Percentiles rank a stretch among this genome's conserved stretches.
phyloP scores from a whole-genome alignment of 2,797 vertebrate species.

The Pseudochromis fuscus region DNA sequence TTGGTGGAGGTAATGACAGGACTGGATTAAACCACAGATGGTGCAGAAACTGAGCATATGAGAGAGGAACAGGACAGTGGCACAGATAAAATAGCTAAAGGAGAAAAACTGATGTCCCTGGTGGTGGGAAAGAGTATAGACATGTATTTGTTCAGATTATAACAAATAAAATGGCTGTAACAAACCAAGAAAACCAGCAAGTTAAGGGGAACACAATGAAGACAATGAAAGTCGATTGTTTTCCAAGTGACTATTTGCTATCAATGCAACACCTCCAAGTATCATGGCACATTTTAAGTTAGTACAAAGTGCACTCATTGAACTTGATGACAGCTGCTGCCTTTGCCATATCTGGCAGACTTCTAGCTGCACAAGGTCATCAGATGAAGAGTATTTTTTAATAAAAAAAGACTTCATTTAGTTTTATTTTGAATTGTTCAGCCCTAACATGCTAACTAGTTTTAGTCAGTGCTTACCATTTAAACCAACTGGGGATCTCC shows the following conservation, averaged over 20 bases:
- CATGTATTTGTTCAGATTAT: neutral
- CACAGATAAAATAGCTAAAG: neutral
- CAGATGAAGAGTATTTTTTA: neutral
- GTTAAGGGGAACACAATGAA: neutral
- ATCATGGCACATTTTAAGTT: neutral
- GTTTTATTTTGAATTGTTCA: neutral
- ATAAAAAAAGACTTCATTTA: neutral
- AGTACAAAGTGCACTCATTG: neutral
- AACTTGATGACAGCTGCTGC: neutral
- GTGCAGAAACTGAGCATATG: neutral
- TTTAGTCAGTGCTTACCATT: neutral
- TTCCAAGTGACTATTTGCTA: neutral
- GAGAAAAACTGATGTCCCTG: accelerated
- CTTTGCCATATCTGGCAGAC: neutral
- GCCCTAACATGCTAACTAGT: neutral
- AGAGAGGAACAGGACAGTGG: neutral
- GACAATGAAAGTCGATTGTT: neutral
- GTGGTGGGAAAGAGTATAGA: neutral
- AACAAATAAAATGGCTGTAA: neutral
- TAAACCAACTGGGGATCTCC: no score
- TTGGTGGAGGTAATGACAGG: no score
- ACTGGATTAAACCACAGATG: neutral
- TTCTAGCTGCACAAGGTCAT: neutral
- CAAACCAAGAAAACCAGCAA: neutral
- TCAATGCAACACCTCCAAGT: neutral